Evolutionary conservation across 1,140 invertebrate species (phyloP).

Genomic region (Schlechtendalia chinensis): DNA sequence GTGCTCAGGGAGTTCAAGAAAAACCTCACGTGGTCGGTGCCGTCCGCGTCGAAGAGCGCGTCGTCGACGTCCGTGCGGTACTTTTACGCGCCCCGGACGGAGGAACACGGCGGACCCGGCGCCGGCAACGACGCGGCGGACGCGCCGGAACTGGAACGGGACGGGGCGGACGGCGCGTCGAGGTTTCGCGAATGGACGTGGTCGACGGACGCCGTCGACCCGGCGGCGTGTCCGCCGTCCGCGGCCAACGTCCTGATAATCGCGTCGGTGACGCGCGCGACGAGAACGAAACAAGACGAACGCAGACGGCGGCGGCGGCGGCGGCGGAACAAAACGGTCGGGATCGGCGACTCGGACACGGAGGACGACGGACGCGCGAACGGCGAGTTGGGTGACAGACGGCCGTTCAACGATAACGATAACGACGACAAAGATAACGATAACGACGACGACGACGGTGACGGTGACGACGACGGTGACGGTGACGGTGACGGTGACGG

Average conservation of each 20-base stretch:
- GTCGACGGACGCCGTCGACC: background rate
- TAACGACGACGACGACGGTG: no score
- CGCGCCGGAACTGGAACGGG: background rate
- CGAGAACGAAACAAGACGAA: background rate
- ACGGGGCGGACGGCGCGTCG: background rate
- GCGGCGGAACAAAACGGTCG: background rate
- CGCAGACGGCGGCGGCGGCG: background rate
- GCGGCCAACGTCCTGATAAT: constrained; percentile 20
- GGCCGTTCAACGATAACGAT: constrained; percentile 36
- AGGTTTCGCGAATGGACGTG: constrained; percentile 25
- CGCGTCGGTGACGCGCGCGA: background rate
- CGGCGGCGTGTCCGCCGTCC: background rate
- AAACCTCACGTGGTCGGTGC: constrained; percentile 15
- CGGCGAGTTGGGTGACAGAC: constrained; percentile 22
- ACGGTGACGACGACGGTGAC: constrained; percentile 39
- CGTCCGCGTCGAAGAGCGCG: background rate
- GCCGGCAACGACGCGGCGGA: background rate
- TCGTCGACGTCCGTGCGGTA: background rate
- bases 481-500: background rate
- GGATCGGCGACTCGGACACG: constrained; percentile 12
- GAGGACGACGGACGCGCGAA: constrained; percentile 1
- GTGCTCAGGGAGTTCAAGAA: constrained; percentile 33
- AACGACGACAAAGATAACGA: constrained; percentile 54
- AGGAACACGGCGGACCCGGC: background rate
- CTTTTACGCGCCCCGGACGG: background rate